These are phyloP conservation scores for Caenorhabditis panamensis DNA, from an alignment of 2,888 invertebrate species.

Conservation along the genomic window DNA sequence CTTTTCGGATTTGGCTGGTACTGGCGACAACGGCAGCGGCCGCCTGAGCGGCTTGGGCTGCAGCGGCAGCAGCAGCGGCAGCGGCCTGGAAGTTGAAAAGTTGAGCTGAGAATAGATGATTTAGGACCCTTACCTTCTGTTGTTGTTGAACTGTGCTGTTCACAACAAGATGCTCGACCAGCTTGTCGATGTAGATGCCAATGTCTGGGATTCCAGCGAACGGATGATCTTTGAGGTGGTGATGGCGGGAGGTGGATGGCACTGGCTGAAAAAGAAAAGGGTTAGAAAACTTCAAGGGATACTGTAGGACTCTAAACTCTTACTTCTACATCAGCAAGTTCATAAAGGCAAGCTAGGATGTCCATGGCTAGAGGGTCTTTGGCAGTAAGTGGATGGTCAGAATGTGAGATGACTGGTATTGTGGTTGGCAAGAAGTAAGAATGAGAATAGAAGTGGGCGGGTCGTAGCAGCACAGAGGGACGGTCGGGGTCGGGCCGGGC, in stretches of 20 bases:
- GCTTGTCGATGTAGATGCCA: slow-evolving; percentile 70
- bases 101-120: no score
- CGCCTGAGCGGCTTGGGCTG: slow-evolving; percentile 55
- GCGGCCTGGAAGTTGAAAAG: slow-evolving; percentile 22
- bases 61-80: slow-evolving; percentile 45
- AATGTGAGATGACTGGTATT: slow-evolving; percentile 35
- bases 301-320: neutral
- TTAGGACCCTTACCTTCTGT: slow-evolving; percentile 28
- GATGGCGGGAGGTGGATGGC: slow-evolving; percentile 62
- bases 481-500: slow-evolving; percentile 27
- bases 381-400: neutral
- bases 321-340: slow-evolving; percentile 47
- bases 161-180: slow-evolving; percentile 73
- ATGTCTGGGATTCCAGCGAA: slow-evolving; percentile 15
- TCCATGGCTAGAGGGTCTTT: slow-evolving; percentile 52
- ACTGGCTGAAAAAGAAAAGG: slow-evolving; percentile 65
- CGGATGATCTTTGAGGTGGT: slow-evolving; percentile 26
- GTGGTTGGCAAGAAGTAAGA: slow-evolving; percentile 50
- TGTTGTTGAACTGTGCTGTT: slow-evolving; percentile 60
- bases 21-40: slow-evolving; percentile 51
- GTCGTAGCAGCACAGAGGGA: neutral
- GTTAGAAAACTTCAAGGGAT: neutral
- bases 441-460: slow-evolving; percentile 34
- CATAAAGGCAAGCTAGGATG: slow-evolving; percentile 52
- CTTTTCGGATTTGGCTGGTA: slow-evolving; percentile 34